A percentile compares a stretch with the other conserved stretches of the same genome.
These are phyloP conservation scores for Bagarius yarrelli DNA, from an alignment of 2,113 vertebrate genomes.

Conservation along the genomic window DNA sequence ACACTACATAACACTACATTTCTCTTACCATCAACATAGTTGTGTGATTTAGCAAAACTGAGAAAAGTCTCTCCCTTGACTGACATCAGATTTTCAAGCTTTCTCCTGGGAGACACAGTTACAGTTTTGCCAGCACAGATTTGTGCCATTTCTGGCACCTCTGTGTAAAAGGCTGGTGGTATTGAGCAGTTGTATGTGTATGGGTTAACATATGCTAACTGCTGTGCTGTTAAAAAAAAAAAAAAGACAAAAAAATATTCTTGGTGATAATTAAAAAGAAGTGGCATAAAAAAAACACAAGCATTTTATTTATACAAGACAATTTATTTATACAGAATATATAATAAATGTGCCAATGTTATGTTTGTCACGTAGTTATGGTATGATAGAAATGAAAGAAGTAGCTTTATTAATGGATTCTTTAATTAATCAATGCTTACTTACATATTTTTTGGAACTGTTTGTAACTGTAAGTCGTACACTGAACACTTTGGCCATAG, in stretches of 20 bases:
- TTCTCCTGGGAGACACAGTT: conserved; percentile 52
- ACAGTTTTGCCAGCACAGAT: conserved; percentile 71
- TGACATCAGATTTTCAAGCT: conserved; percentile 72
- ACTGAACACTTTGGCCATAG: conserved; percentile 81
- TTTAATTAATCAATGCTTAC: conserved; percentile 31
- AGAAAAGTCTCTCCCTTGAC: conserved; percentile 76
- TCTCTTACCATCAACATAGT: conserved; percentile 81
- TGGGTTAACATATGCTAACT: conserved; percentile 80
- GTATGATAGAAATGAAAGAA: not conserved
- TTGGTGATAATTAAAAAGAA: not conserved
- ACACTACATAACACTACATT: not conserved
- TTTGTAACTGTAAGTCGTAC: conserved; percentile 78
- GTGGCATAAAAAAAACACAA: not conserved
- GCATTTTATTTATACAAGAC: not conserved
- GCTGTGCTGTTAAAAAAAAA: conserved; percentile 70
- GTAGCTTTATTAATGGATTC: not conserved
- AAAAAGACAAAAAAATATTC: conserved; percentile 26
- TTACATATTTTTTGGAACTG: conserved; percentile 81
- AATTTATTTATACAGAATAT: not conserved
- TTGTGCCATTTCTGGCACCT: conserved; percentile 72
- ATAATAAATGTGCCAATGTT: not conserved
- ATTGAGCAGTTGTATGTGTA: conserved; percentile 85
- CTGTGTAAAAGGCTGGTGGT: conserved; percentile 68
- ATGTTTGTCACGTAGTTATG: not conserved
- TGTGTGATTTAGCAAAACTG: conserved; percentile 83